phyloP scores from a whole-genome alignment of 2,888 invertebrate species.

The Acleris cristana region DNA sequence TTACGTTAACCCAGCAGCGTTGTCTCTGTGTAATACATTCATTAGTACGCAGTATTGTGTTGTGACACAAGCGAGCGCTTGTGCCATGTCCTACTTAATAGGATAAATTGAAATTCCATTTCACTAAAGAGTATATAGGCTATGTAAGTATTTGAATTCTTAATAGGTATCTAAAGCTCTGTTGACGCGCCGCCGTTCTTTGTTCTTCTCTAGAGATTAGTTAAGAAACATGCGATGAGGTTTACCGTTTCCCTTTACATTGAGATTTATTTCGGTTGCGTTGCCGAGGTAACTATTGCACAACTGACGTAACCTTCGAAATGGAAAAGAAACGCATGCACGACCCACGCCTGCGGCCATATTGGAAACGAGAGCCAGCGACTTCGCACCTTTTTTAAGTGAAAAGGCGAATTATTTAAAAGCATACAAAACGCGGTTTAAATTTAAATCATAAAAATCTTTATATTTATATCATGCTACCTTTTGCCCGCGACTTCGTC shows the following conservation, averaged over 20 bases:
- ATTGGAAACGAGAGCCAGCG: conserved; percentile 40
- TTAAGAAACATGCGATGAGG: too few relatives aligned
- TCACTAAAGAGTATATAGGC: conserved; percentile 72
- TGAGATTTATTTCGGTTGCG: conserved; percentile 59
- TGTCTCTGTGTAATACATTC: conserved; percentile 65
- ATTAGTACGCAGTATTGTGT: conserved; percentile 69
- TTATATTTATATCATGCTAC: too few relatives aligned
- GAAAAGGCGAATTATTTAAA: conserved; percentile 16
- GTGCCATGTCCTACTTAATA: conserved; percentile 73
- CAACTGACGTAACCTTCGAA: conserved; percentile 70
- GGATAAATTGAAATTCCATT: conserved; percentile 80
- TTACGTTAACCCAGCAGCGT: conserved; percentile 44
- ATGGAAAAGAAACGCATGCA: conserved; percentile 72
- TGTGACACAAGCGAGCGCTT: conserved; percentile 59
- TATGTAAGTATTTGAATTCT: conserved; percentile 9
- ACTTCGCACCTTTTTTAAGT: conserved; percentile 35
- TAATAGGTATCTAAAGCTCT: neutral
- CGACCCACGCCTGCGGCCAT: conserved; percentile 54
- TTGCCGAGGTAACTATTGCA: conserved; percentile 62
- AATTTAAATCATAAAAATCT: too few relatives aligned
- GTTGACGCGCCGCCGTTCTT: neutral
- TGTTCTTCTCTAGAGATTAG: neutral
- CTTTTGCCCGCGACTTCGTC: too few relatives aligned
- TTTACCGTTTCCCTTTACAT: neutral
- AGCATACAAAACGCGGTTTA: neutral